A percentile compares a stretch with the other conserved stretches of the same genome.
These are phyloP conservation scores for Gadopsis bispinosus DNA, from an alignment of 2,797 vertebrate species.

Conservation along the genomic window DNA sequence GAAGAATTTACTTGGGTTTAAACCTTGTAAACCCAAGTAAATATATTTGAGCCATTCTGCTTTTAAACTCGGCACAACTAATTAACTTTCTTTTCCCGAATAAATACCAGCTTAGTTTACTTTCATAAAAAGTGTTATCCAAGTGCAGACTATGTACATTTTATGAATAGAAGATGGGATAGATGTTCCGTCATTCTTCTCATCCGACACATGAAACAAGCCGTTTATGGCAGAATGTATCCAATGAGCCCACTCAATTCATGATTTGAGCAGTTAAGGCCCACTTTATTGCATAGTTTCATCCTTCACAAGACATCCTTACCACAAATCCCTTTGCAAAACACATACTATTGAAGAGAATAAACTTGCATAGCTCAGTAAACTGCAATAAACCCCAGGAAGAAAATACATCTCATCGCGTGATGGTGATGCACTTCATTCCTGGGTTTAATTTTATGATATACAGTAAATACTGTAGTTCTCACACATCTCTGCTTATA, in stretches of 20 bases:
- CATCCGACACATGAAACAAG: not conserved
- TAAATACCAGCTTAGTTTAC: not conserved
- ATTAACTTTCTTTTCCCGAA: not conserved
- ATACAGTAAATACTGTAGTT: constrained; percentile 21
- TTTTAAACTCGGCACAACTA: not conserved
- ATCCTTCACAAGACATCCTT: constrained; percentile 4
- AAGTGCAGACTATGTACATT: not conserved
- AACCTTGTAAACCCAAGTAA: too few relatives aligned
- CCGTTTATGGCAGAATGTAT: not conserved
- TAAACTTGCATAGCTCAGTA: constrained; percentile 48
- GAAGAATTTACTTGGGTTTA: not conserved
- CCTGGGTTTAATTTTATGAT: not conserved
- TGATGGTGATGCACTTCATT: not conserved
- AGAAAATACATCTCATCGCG: constrained; percentile 2
- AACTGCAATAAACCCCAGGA: constrained; percentile 7
- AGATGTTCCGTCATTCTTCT: not conserved
- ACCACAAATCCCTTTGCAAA: not conserved
- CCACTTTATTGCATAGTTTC: constrained; percentile 75
- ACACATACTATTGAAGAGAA: constrained; percentile 18
- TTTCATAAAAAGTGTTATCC: not conserved
- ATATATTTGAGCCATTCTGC: too few relatives aligned
- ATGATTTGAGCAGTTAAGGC: constrained; percentile 9
- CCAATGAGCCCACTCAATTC: not conserved
- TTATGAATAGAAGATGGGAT: not conserved
- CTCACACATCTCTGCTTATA: constrained; percentile 20